Conservation (phyloP, 2,113 vertebrate genomes). For the Phyllopteryx taeniolatus region DNA sequence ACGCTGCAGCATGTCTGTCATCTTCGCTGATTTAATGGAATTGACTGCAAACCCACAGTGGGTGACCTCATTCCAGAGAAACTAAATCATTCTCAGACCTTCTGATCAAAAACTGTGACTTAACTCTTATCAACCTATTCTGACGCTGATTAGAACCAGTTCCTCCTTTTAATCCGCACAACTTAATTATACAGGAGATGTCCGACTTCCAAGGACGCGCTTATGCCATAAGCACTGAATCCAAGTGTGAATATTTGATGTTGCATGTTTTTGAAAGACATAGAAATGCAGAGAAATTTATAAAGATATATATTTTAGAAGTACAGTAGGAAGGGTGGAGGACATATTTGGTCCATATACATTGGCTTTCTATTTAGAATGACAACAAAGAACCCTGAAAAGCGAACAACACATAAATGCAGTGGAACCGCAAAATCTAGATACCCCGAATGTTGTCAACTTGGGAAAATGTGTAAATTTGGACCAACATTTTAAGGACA, state of each 20-base stretch:
- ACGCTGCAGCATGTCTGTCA: slow-evolving; percentile 23
- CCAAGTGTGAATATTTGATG: slow-evolving; percentile 61
- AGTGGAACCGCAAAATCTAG: background rate
- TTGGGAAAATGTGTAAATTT: background rate
- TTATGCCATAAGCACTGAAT: slow-evolving; percentile 32
- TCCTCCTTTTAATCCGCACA: slow-evolving; percentile 61
- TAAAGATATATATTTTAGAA: background rate
- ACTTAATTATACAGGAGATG: slow-evolving; percentile 71
- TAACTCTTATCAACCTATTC: slow-evolving; percentile 63
- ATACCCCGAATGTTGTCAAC: background rate
- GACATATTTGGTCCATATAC: slow-evolving; percentile 10
- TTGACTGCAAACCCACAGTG: slow-evolving; percentile 37
- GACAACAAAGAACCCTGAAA: background rate
- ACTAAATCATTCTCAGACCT: slow-evolving; percentile 46
- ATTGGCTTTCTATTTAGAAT: background rate
- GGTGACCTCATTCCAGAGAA: slow-evolving; percentile 55
- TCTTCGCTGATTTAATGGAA: slow-evolving; percentile 45
- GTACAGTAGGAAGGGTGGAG: slow-evolving; percentile 20
- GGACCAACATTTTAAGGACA: background rate
- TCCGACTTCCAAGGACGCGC: slow-evolving; percentile 56
- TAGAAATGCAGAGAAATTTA: slow-evolving; percentile 2
- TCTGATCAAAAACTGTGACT: slow-evolving; percentile 49
- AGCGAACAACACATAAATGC: background rate
- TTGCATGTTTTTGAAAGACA: slow-evolving; percentile 21
- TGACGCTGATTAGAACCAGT: slow-evolving; percentile 57